These are phyloP conservation scores for Halcyon badia DNA, from an alignment of 2,797 vertebrate genomes.

Conservation along the genomic window DNA sequence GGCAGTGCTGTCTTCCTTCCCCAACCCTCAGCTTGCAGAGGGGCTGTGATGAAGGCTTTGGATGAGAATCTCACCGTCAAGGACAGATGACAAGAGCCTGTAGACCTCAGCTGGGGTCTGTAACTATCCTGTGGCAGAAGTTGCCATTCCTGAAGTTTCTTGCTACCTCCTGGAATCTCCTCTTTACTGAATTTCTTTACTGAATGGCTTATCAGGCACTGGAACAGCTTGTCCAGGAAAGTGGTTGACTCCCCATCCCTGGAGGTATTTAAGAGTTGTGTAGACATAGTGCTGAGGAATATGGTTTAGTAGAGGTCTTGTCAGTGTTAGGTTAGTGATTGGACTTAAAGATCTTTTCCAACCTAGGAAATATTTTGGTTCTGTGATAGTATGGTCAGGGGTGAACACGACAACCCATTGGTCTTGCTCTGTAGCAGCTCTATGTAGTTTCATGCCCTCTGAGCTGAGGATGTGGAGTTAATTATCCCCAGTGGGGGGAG, in stretches of 20 bases:
- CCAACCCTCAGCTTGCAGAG: not conserved
- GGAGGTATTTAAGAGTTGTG: too few relatives aligned
- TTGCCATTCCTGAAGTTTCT: not conserved
- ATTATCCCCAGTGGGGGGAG: not conserved
- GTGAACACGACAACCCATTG: not conserved
- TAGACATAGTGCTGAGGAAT: too few relatives aligned
- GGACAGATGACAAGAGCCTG: not conserved
- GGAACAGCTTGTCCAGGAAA: too few relatives aligned
- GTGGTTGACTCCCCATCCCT: too few relatives aligned
- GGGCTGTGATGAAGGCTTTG: not conserved
- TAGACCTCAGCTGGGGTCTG: not conserved
- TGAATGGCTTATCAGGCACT: too few relatives aligned
- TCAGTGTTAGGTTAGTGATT: too few relatives aligned
- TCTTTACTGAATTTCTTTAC: too few relatives aligned
- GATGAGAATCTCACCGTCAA: not conserved
- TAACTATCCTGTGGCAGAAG: not conserved
- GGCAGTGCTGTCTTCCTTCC: not conserved
- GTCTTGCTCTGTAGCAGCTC: not conserved
- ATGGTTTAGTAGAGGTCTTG: too few relatives aligned
- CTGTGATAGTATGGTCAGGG: not conserved
- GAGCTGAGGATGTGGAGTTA: not conserved
- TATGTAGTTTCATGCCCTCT: not conserved
- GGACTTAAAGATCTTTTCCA: too few relatives aligned
- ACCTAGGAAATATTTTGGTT: too few relatives aligned
- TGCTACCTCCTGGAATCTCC: not conserved